A percentile compares a stretch with the other conserved stretches of the same genome.
These are phyloP conservation scores for Benitochromis conjunctus DNA, from an alignment of 2,113 vertebrate genomes.

Conservation along the genomic window DNA sequence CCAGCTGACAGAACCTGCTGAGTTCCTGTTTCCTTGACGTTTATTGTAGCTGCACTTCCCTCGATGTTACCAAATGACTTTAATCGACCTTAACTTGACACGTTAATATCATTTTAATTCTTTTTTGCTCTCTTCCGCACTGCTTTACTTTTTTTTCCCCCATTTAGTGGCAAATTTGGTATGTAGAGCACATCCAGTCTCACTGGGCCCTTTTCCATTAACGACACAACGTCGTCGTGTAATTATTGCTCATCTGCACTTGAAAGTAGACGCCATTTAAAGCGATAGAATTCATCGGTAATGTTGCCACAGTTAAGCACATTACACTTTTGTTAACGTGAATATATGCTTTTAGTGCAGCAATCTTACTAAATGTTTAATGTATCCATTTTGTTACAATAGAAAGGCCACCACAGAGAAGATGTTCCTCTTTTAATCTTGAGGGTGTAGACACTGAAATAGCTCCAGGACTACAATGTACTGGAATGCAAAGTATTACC, in stretches of 20 bases:
- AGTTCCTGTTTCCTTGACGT: constrained; percentile 27
- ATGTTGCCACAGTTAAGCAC: neutral
- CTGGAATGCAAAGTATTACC: constrained; percentile 13
- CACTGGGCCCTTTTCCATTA: constrained; percentile 34
- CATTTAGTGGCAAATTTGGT: constrained; percentile 1
- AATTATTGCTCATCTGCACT: constrained; percentile 49
- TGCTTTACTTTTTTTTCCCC: neutral
- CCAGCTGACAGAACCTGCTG: constrained; percentile 42
- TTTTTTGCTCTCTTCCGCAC: neutral
- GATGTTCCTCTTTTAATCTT: neutral
- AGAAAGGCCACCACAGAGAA: neutral
- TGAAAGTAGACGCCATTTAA: constrained; percentile 21
- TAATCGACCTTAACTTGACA: constrained; percentile 36
- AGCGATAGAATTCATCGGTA: neutral
- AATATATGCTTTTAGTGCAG: neutral
- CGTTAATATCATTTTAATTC: constrained; percentile 39
- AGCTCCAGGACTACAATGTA: constrained; percentile 26
- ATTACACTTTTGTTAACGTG: neutral
- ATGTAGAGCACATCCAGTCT: constrained; percentile 16
- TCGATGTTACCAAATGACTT: constrained; percentile 27
- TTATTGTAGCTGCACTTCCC: constrained; percentile 25
- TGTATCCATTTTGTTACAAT: neutral
- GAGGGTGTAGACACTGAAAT: constrained; percentile 5
- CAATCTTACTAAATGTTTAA: neutral
- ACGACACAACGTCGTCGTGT: constrained; percentile 10